phyloP scores from a whole-genome alignment of 2,797 vertebrate genomes.

The Anguilla obscura region DNA sequence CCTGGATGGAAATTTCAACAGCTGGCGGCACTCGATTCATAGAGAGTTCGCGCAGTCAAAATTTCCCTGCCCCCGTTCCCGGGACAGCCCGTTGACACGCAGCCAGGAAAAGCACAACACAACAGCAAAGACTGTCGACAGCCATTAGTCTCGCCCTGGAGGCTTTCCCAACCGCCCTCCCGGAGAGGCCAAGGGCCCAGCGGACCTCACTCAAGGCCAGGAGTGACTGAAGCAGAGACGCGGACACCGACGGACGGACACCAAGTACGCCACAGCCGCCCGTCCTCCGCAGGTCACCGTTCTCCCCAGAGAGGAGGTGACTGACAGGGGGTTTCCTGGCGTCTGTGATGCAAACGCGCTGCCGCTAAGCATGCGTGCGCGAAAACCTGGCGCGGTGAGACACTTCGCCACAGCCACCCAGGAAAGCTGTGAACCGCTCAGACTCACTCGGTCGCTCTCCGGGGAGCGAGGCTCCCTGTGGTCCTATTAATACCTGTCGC shows the following conservation, averaged over 20 bases:
- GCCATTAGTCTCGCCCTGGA: not conserved
- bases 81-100: not conserved
- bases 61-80: not conserved
- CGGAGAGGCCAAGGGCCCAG: not conserved
- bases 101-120: not conserved
- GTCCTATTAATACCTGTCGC: not conserved
- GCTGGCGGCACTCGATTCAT: too few species aligned
- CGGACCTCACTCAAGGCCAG: not conserved
- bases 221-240: not conserved
- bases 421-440: not conserved
- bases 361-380: not conserved
- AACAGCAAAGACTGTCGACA: not conserved
- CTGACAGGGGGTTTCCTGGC: not conserved
- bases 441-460: not conserved
- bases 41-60: not conserved
- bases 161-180: not conserved
- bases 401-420: not conserved
- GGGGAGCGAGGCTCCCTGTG: not conserved
- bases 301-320: not conserved
- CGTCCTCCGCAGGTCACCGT: not conserved
- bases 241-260: too few species aligned
- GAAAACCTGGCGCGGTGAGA: not conserved
- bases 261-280: not conserved
- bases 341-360: not conserved
- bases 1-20: too few species aligned